Evolutionary conservation across 2,888 invertebrate genomes (phyloP), one percentile per base, ranked within the genome.

Genomic region (Metacarcinus magister): DNA sequence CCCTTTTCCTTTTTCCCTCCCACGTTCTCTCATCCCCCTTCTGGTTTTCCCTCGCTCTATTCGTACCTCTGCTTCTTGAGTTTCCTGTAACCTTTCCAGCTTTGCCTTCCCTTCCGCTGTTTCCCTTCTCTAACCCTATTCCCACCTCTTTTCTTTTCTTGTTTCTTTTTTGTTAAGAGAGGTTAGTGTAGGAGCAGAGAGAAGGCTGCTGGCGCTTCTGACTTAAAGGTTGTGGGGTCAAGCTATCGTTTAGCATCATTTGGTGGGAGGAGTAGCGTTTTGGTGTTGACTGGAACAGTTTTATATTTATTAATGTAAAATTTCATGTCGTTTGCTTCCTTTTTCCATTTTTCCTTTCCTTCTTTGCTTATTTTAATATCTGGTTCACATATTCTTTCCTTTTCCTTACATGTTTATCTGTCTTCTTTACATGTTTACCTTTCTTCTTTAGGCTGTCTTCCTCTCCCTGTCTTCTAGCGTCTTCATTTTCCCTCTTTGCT

Each of bases 91-190:
- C 87, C 87, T 87, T 87, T 39, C 3, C 19, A 39, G 87, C 32
- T 39, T 39, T 87, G 16, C 13, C 16, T 32, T 87, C 19, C 87
- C 39, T 8, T 16, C 75, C 19, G 32, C 87, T 39, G 10, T 87
- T 39, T 87, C 87, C 87, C 87, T 87, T 39, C 5, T 87, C 87
- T 87, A 87, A 32, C 87, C 87, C 87, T 87, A 87, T 87, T 87
- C 16, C 87, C 87, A 16, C n/a, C 28, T 10, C 19, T 16, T 13
- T 87, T 39, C 19, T 87, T 87, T 13, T 75, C 23, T 16, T 32
- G 4, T 87, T 87, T 87, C 39, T 16, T 87, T 39, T 32, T 87
- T 32, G 16, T 39, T 39, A 28, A 28, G 39, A 39, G 39, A 39
- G 75, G 75, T 28, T 28, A 28, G 75, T 75, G 75, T 5, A 75